Evolutionary conservation across 2,888 invertebrate genomes (phyloP), one percentile per base, ranked within the genome.

Genomic region (Bembecia ichneumoniformis): DNA sequence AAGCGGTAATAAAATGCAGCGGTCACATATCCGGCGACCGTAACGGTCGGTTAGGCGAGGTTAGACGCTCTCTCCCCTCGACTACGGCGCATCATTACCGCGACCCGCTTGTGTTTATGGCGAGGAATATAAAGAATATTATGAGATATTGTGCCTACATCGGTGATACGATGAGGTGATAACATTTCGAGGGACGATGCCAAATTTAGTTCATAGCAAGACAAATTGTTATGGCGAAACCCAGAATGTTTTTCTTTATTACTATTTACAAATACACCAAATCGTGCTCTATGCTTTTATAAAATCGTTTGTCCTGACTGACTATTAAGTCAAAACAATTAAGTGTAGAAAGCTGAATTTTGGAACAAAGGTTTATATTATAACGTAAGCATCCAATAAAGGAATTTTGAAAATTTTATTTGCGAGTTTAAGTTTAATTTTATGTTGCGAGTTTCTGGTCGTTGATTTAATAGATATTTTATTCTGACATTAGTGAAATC

Each of bases 1-100:
- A 86, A 87, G 84, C 83, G 87, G 87, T 84, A 74, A 86, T 87
- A 87, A 87, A 87, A 87, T 84, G 84, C 86, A 87, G 86, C 87
- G 87, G 87, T 82, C 86, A 86, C 86, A 86, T 84, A 83, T 82
- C 78, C 77, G 74, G 67, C 71, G 79, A 73, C 73, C 82, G 76
- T 78, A 83, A 86, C 78, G 79, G 82, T 68, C 83, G 81, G 81
- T 79, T 82, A 76, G 81, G 61, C 73, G 74, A 73, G 80, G 80
- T 78, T 82, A 76, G 81, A 61, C 73, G 75, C 72, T 68, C 72
- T 74, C 77, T 74, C 82, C 77, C 82, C 79, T 76, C 75, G 64
- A 65, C 13, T 3, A 28, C 70, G 67, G 69, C 74, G 69, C 74
- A 76, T 83, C 86, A 82, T 86, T 84, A 86, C 82, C 75, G 68